Evolutionary conservation across 2,797 vertebrate genomes (phyloP), one percentile per base, ranked within the genome.

Genomic region (Rhinatrema bivittatum): DNA sequence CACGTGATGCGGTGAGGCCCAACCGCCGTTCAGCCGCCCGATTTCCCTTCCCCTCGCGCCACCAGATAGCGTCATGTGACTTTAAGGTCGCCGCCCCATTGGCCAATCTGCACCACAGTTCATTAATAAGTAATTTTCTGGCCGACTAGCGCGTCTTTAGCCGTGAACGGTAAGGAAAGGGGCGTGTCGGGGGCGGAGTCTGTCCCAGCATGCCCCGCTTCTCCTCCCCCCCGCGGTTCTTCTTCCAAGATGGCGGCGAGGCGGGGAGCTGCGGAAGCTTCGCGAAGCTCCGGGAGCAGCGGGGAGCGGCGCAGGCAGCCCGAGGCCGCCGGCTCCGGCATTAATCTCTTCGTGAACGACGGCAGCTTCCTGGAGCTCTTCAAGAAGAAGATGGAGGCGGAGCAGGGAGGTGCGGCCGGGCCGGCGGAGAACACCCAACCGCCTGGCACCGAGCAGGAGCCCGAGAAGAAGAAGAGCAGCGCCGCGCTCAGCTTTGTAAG

Each of bases 341-440:
- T 85, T 14, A 97, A 97, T 68, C 79, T 61, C 12, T 96, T 95
- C 72, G 93, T 93, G 10, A 97, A 97, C 72, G 93, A 97, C 44
- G 93, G 93, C 53, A 95, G 92, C 80, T 97, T 97, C 76, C 80
- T 97, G 84, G 93, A 93, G 79, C 84, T 97, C 45, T 96, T 97
- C 79, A 97, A 96, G 81, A 91, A 91, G 71, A 91, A 91, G 70
- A 96, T 71, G 92, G 90, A 93, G 60, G 88, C 82, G 47, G 77
- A 83, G 66, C 72, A 50, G 60, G 10, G n/a, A n/a, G n/a, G n/a
- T n/a, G n/a, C n/a, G n/a, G n/a, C 64, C 52, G 48, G 83, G 71
- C 59, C 88, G 75, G 33, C 70, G 55, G 60, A 5, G 57, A 36
- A 40, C 50, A 25, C 26, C 23, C 38, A n/a, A n/a, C n/a, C 37